Percentiles rank a stretch among this genome's conserved stretches.
phyloP scores from a whole-genome alignment of 2,113 vertebrate genomes.

The Brachyistius frenatus region DNA sequence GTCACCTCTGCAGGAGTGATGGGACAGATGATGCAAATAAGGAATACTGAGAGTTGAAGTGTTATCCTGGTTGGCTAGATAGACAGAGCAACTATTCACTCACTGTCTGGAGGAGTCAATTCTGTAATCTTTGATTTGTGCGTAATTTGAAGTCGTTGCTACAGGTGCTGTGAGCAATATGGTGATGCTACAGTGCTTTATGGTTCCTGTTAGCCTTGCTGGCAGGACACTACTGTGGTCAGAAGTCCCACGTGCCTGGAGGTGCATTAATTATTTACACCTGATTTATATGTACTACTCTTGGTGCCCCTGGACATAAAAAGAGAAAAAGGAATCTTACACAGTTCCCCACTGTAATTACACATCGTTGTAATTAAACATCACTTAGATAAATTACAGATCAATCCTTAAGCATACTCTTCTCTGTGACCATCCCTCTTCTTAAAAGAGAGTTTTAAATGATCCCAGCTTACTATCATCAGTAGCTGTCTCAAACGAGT shows the following conservation, averaged over 20 bases:
- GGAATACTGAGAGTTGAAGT: no score
- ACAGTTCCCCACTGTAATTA: conserved; percentile 31
- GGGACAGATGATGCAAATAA: no score
- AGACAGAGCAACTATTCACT: neutral
- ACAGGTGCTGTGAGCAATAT: conserved; percentile 19
- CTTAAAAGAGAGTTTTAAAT: conserved; percentile 4
- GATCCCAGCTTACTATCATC: neutral
- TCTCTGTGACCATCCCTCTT: neutral
- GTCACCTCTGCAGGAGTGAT: conserved; percentile 5
- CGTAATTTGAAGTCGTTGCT: conserved; percentile 34
- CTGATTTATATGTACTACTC: conserved; percentile 38
- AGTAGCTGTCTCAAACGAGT: neutral
- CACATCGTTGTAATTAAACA: conserved; percentile 43
- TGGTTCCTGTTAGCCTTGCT: conserved; percentile 32
- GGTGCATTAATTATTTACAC: conserved; percentile 63
- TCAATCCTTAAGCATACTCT: conserved; percentile 36
- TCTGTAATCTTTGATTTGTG: conserved; percentile 23
- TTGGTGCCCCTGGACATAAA: conserved; percentile 36
- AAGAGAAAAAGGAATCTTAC: conserved; percentile 27
- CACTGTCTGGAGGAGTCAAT: neutral
- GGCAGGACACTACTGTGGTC: conserved; percentile 39
- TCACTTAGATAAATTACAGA: conserved; percentile 29
- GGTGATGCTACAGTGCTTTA: conserved; percentile 17
- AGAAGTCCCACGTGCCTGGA: conserved; percentile 40
- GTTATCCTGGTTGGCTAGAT: neutral